Evolutionary conservation across 2,797 vertebrate species (phyloP).

Genomic region (Clarias platycephalus): DNA sequence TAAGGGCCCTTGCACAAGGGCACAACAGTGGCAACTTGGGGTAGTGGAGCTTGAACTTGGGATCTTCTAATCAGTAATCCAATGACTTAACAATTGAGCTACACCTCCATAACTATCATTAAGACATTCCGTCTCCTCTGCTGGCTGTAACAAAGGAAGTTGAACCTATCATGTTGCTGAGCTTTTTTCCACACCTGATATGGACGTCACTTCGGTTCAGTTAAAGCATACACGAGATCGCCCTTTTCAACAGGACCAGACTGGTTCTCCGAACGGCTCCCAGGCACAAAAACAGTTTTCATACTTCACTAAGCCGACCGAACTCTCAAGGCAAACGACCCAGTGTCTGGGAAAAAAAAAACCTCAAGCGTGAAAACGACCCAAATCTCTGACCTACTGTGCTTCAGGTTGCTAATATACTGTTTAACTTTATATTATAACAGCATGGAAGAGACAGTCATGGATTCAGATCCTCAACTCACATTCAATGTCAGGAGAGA

Average conservation of each 20-base stretch:
- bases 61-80: too few species aligned
- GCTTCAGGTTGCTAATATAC: slow-evolving; percentile 18
- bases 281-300: not conserved
- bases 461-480: not conserved
- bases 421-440: slow-evolving; percentile 17
- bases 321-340: not conserved
- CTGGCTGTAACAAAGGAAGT: not conserved
- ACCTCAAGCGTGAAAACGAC: slow-evolving; percentile 1
- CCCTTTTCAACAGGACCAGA: not conserved
- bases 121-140: not conserved
- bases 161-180: not conserved
- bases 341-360: not conserved
- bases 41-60: too few species aligned
- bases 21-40: too few species aligned
- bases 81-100: too few species aligned
- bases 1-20: too few species aligned
- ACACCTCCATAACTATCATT: not conserved
- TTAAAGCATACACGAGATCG: not conserved
- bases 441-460: slow-evolving; percentile 1
- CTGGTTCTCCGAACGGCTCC: not conserved
- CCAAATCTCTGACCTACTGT: slow-evolving; percentile 24
- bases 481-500: slow-evolving; percentile 4
- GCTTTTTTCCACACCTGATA: not conserved
- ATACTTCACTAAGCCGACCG: not conserved
- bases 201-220: not conserved